phyloP scores from a whole-genome alignment of 1,140 invertebrate species.

The Mamestra configurata region DNA sequence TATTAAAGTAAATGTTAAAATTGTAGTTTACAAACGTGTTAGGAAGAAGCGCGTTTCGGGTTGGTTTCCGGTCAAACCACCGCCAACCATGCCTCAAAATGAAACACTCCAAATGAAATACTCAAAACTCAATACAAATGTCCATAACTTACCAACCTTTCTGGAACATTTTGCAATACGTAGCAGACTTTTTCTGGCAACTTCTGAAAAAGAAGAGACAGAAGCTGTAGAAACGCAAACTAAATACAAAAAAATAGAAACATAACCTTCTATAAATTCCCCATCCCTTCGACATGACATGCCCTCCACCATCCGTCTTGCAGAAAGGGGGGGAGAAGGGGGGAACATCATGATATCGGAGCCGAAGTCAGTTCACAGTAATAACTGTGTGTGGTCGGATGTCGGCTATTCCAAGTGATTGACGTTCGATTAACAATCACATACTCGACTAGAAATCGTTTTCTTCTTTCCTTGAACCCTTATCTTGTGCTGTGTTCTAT shows the following conservation, averaged over 20 bases:
- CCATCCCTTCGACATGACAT: constrained; percentile 11
- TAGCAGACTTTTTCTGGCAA: too few relatives aligned
- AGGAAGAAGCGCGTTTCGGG: too few relatives aligned
- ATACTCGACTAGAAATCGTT: constrained; percentile 7
- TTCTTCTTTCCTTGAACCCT: not conserved
- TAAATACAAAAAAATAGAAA: not conserved
- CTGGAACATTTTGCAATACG: too few relatives aligned
- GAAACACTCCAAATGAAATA: too few relatives aligned
- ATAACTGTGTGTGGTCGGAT: constrained; percentile 25
- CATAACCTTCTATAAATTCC: not conserved
- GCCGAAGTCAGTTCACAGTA: constrained; percentile 25
- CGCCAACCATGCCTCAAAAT: too few relatives aligned
- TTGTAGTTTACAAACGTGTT: too few relatives aligned
- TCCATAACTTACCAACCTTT: too few relatives aligned
- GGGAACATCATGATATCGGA: not conserved
- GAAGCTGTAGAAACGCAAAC: too few relatives aligned
- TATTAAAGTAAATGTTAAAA: too few relatives aligned
- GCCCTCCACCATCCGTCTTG: constrained; percentile 10
- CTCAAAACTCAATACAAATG: too few relatives aligned
- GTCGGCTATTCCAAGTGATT: constrained; percentile 16
- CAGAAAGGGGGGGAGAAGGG: not conserved
- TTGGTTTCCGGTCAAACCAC: too few relatives aligned
- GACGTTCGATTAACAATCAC: constrained; percentile 41
- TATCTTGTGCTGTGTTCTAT: not conserved
- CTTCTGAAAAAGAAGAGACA: too few relatives aligned